Evolutionary conservation across 1,140 invertebrate genomes (phyloP).

Genomic region (Drosophila paulistorum): DNA sequence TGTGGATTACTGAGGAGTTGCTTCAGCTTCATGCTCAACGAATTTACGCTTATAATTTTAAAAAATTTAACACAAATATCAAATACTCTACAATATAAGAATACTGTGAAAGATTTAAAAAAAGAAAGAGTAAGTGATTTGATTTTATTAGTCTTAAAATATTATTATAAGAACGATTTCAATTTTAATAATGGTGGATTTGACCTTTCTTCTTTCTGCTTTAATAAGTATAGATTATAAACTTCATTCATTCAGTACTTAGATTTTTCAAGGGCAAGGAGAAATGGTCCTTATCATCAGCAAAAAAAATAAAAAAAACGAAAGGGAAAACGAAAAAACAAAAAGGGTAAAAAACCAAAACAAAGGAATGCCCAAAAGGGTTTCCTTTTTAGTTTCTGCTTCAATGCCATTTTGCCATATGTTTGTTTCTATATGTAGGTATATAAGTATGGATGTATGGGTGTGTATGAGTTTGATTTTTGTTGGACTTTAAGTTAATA

Average conservation of each 20-base stretch:
- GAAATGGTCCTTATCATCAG: neutral
- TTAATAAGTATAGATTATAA: too few relatives aligned
- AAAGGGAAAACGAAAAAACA: constrained; percentile 14
- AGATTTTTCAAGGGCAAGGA: neutral
- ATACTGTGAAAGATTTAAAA: neutral
- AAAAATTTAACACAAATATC: neutral
- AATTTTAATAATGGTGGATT: too few relatives aligned
- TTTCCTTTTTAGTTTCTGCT: constrained; percentile 54
- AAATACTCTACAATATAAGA: neutral
- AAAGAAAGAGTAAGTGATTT: too few relatives aligned
- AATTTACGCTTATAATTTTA: constrained; percentile 32
- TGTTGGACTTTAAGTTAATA: neutral
- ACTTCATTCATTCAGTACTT: too few relatives aligned
- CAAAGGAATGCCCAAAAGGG: constrained; percentile 56
- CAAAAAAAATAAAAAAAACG: constrained; percentile 2
- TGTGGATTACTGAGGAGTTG: constrained; percentile 58
- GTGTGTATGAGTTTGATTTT: neutral
- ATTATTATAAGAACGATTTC: too few relatives aligned
- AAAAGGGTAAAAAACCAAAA: neutral
- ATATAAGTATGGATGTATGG: neutral
- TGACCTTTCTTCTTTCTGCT: too few relatives aligned
- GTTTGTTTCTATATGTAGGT: neutral
- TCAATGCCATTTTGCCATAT: constrained; percentile 44
- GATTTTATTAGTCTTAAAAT: too few relatives aligned
- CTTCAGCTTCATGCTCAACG: constrained; percentile 67